Conservation (phyloP, 2,888 invertebrate genomes). For the Stenotaenia linearis region DNA sequence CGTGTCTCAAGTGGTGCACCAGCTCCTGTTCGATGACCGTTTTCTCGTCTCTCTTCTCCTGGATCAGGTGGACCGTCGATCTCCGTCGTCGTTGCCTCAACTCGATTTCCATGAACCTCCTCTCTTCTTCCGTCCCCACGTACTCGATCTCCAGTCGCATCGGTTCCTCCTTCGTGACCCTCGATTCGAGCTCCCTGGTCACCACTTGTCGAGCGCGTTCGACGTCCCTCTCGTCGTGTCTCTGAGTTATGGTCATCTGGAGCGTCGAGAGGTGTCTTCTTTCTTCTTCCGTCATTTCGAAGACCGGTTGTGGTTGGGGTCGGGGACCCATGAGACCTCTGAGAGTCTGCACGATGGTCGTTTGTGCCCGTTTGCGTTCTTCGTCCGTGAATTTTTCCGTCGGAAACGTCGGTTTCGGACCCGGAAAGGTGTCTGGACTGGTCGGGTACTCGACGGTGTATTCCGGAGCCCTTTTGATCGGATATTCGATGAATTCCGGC, state of each 20-base stretch:
- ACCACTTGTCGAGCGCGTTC: neutral
- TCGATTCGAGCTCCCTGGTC: neutral
- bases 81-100: neutral
- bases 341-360: neutral
- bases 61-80: neutral
- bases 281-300: neutral
- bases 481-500: constrained; percentile 19
- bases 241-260: neutral
- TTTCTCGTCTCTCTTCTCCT: neutral
- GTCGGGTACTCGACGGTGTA: neutral
- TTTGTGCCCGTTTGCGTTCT: neutral
- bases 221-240: neutral
- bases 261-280: neutral
- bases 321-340: neutral
- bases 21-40: neutral
- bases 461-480: too few species aligned
- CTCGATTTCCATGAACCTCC: neutral
- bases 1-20: neutral
- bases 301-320: neutral
- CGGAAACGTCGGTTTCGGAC: neutral
- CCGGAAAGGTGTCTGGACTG: too few species aligned
- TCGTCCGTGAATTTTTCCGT: neutral
- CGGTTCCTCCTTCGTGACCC: neutral
- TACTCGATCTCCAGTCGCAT: neutral
- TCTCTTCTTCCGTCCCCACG: neutral